Evolutionary conservation across 2,888 invertebrate genomes (phyloP).

Genomic region (Pecten maximus): DNA sequence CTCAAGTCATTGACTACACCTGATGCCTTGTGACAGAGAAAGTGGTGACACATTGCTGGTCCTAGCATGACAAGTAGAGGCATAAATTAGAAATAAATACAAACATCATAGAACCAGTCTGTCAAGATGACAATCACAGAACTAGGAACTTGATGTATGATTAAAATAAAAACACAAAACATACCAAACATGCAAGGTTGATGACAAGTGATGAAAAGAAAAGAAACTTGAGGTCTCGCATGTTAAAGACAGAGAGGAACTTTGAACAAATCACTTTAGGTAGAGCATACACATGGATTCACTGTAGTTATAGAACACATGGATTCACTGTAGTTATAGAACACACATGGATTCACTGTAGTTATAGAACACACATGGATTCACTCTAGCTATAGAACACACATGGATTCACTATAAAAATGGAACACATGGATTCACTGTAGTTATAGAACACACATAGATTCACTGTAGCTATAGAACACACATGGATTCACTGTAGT

Average conservation of each 20-base stretch:
- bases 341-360: too few relatives aligned
- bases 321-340: too few relatives aligned
- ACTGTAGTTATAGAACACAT: too few relatives aligned
- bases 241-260: not conserved
- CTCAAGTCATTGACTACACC: not conserved
- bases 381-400: too few relatives aligned
- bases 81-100: not conserved
- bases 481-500: too few relatives aligned
- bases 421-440: too few relatives aligned
- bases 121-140: not conserved
- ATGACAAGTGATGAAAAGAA: not conserved
- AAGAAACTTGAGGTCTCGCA: not conserved
- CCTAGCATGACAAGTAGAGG: not conserved
- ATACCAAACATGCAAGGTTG: not conserved
- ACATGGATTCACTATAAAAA: too few relatives aligned
- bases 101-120: not conserved
- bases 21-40: not conserved
- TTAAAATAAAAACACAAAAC: slow-evolving; percentile 6
- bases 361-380: too few relatives aligned
- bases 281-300: too few relatives aligned
- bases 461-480: too few relatives aligned
- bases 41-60: not conserved
- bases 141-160: not conserved
- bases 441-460: too few relatives aligned
- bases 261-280: not conserved